Base-by-base conservation (phyloP, 2,888 invertebrate species). In the Andrena flavipes region DNA sequence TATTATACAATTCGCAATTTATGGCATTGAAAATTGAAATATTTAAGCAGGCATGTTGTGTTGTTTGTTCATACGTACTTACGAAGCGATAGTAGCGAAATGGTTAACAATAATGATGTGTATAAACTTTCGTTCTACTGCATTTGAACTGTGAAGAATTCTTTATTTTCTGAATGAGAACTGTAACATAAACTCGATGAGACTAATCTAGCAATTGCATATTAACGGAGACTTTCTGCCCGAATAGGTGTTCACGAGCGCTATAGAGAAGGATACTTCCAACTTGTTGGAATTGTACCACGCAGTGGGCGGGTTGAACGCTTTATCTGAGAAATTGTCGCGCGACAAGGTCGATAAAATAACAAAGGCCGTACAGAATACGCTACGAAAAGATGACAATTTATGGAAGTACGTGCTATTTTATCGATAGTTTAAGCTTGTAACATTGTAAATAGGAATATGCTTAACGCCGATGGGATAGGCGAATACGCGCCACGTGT, bases 331-430 rank as follows among this genome's bases (percentile, higher is more conserved):
- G 86, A 94, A 95, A 3, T 92, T 96, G 59, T 94, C 95, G 78
- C 96, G 96, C n/a, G 79, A 89, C 0, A 88, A 84, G 89, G 95
- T 95, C 62, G 95, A 95, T 30, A 97, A 97, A 93, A 94, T 97
- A 29, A 95, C 96, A 1, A 97, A 97, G 92, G 96, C 96, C 84
- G 94, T 98, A 49, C 96, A 97, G 91, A 96, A 96, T 80, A 95
- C 96, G 82, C 94, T 99, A 82, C 98, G 98, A 93, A 97, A 97
- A 90, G 98, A 99, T 94, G 98, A 98, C 91, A 96, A 96, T 81
- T 95, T 97, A 26, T 95, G 95, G 60, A 96, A 96, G 96, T 97
- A 93, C 59, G 68, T 51, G 72, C 63, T 59, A 65, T 56, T 65
- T n/a, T 33, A 51, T 23, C 63, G 56, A 75, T 72, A 67, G 62